A percentile compares a stretch with the other conserved stretches of the same genome.
These are phyloP conservation scores for Hucho hucho DNA, from an alignment of 2,113 vertebrate genomes.

Conservation along the genomic window DNA sequence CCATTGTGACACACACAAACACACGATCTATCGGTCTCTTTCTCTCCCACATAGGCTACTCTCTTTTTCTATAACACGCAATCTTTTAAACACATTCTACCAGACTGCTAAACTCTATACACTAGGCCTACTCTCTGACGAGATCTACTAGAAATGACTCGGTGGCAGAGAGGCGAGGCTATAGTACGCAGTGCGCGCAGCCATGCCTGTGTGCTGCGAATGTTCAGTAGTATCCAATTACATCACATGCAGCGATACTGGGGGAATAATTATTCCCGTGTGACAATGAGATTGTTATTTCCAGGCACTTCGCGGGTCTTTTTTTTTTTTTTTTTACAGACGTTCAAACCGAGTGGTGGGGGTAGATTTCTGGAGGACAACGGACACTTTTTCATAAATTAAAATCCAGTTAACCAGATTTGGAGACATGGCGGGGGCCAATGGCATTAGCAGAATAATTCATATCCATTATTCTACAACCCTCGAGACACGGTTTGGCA, in stretches of 20 bases:
- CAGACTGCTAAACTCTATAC: neutral
- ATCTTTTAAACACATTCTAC: neutral
- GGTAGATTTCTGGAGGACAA: slow-evolving; percentile 30
- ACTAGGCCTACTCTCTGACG: slow-evolving; percentile 18
- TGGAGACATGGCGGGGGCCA: slow-evolving; percentile 49
- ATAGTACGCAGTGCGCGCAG: slow-evolving; percentile 66
- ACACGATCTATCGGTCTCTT: too few species aligned
- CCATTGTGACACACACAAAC: slow-evolving; percentile 6
- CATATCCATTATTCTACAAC: slow-evolving; percentile 62
- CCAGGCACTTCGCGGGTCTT: slow-evolving; percentile 44
- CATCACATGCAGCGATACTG: slow-evolving; percentile 63
- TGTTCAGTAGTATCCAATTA: slow-evolving; percentile 81
- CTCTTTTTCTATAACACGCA: neutral
- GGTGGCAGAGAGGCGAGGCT: slow-evolving; percentile 62
- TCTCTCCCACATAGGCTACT: neutral
- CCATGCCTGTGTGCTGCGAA: slow-evolving; percentile 71
- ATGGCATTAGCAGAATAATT: slow-evolving; percentile 57
- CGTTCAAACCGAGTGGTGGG: slow-evolving; percentile 34
- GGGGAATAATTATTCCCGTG: slow-evolving; percentile 67
- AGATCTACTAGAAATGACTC: slow-evolving; percentile 69
- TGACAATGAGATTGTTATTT: slow-evolving; percentile 64
- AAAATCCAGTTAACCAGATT: slow-evolving; percentile 66
- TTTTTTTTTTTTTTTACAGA: slow-evolving; percentile 51
- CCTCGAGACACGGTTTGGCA: neutral
- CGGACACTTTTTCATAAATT: slow-evolving; percentile 62